Evolutionary conservation across 2,113 vertebrate species (phyloP), one percentile per base, ranked within the genome.

Genomic region (Perca flavescens): DNA sequence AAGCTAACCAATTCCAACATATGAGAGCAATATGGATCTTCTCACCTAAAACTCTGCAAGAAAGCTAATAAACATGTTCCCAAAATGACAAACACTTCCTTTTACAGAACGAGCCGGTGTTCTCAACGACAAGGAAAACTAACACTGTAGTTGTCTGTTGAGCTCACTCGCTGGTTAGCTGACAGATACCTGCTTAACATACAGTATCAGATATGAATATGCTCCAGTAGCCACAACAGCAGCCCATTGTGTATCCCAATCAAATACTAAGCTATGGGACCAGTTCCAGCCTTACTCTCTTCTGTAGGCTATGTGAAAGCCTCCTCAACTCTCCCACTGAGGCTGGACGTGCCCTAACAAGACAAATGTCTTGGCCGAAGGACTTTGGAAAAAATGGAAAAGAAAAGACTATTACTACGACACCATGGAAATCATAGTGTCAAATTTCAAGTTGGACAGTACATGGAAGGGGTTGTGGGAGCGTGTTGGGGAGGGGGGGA

Each of bases 281-380:
- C 69, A 61, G 74, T 86, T 47, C 16, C 58, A 76, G 62, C 25
- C 40, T 36, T 22, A 70, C 46, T 50, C 68, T 53, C 52, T 63
- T 12, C 47, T 60, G 15, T n/a, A 19, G 4, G 31, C 40, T 43
- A 43, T 43, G 40, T 77, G 57, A 87, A 74, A 74, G 64, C 54
- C 64, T 83, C 47, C 69, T 69, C 70, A 28, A 31, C 63, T 74
- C 77, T 85, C 64, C 70, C 72, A 77, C 75, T 31, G 84, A 73
- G 31, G 63, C 75, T 61, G 75, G 76, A 92, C 82, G 14, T 77
- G 93, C 87, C 89, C 77, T 71, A 89, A 91, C 93, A 92, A 76
- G 91, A 85, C 28, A 67, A 80, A 83, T 46, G 63, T 58, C 82
- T 87, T 21, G 64, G 58, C 77, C 68, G 43, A 73, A 89, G 21